These are phyloP conservation scores for Scytalopus superciliaris DNA, from an alignment of 2,113 vertebrate species.

Conservation along the genomic window DNA sequence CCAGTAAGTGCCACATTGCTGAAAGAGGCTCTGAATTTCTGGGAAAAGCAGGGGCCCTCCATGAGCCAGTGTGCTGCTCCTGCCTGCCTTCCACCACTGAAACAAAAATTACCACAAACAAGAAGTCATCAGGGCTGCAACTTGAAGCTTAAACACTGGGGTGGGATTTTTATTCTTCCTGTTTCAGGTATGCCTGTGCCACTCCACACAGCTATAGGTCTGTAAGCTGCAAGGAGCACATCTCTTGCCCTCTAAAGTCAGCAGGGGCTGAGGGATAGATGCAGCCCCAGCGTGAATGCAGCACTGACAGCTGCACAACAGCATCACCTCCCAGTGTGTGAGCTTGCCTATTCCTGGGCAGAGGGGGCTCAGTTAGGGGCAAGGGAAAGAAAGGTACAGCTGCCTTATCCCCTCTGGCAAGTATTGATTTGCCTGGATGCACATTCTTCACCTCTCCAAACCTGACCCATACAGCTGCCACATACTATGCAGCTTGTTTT, in stretches of 20 bases:
- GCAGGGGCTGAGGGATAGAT: neutral
- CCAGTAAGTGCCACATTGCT: fast-evolving
- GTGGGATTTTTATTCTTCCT: neutral
- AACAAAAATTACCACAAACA: fast-evolving
- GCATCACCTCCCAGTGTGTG: neutral
- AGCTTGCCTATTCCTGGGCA: neutral
- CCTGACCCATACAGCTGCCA: neutral
- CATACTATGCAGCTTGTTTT: fast-evolving
- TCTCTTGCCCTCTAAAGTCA: neutral
- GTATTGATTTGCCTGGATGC: neutral
- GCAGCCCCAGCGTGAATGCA: neutral
- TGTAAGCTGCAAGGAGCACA: neutral
- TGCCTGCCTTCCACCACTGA: neutral
- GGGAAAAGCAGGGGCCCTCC: neutral
- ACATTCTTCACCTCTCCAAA: neutral
- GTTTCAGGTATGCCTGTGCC: neutral
- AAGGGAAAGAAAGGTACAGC: neutral
- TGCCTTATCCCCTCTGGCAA: neutral
- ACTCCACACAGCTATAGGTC: neutral
- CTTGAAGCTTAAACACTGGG: neutral
- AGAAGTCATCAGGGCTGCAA: neutral
- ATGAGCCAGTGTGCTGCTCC: neutral
- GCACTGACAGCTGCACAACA: neutral
- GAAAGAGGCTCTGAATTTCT: neutral
- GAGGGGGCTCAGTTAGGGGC: too few species aligned